phyloP scores from a whole-genome alignment of 2,888 invertebrate genomes.

The Thera obeliscata region DNA sequence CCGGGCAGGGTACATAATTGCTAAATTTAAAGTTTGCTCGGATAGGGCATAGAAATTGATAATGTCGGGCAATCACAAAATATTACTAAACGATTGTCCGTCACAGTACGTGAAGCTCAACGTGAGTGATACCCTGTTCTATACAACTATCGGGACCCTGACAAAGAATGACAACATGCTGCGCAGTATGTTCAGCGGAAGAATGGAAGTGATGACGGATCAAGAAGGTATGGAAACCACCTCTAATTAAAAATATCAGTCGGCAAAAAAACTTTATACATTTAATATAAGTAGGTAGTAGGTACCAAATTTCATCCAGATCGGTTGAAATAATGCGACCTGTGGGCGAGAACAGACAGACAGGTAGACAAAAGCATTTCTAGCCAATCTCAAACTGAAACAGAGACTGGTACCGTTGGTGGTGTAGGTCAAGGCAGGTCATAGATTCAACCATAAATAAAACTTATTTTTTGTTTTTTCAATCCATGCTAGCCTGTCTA shows the following conservation, averaged over 20 bases:
- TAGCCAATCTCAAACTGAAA: no score
- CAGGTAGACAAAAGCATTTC: no score
- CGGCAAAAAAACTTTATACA: neutral
- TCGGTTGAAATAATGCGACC: no score
- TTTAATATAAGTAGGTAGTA: neutral
- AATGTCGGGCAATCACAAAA: slow-evolving; percentile 87
- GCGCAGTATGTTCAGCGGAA: slow-evolving; percentile 98
- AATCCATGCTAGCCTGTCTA: no score
- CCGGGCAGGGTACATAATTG: neutral
- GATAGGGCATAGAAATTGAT: neutral
- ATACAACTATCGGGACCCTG: slow-evolving; percentile 98
- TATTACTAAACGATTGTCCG: slow-evolving; percentile 93
- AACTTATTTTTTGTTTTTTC: no score
- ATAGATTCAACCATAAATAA: no score
- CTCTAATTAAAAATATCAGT: neutral
- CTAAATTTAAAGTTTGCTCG: neutral
- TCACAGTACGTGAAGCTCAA: slow-evolving; percentile 99
- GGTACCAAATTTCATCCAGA: no score
- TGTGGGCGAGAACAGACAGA: no score
- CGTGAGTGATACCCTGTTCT: slow-evolving; percentile 98
- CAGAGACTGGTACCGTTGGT: no score
- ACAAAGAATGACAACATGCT: slow-evolving; percentile 99
- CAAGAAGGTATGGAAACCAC: slow-evolving; percentile 91
- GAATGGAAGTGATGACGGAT: slow-evolving; percentile 98
- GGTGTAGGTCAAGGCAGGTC: no score